These are phyloP conservation scores for Hartigia nigra DNA, from an alignment of 2,888 invertebrate genomes.

Conservation along the genomic window DNA sequence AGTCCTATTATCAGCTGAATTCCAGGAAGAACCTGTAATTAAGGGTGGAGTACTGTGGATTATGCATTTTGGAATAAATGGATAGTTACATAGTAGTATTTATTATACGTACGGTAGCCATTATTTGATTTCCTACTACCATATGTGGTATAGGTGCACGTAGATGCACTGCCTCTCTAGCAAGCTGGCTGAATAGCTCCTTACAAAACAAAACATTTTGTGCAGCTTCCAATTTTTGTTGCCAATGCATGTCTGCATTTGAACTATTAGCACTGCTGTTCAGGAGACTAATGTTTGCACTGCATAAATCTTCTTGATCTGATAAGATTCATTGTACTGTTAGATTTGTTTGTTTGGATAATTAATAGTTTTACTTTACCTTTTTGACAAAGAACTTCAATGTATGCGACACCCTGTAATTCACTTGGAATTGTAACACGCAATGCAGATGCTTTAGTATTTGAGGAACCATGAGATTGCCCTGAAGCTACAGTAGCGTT, in stretches of 20 bases:
- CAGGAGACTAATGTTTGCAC: constrained; percentile 82
- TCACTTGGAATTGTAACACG: constrained; percentile 94
- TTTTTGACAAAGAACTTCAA: constrained; percentile 95
- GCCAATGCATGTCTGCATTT: constrained; percentile 89
- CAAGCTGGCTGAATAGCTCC: constrained; percentile 93
- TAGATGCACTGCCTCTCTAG: constrained; percentile 93
- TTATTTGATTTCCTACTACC: constrained; percentile 97
- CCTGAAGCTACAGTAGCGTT: constrained; percentile 61
- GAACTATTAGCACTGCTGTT: constrained; percentile 80
- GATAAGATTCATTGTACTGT: constrained; percentile 19
- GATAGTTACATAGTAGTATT: neutral
- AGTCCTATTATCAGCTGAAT: constrained; percentile 92
- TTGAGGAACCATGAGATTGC: constrained; percentile 66
- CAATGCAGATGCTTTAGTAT: constrained; percentile 78
- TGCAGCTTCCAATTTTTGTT: constrained; percentile 94
- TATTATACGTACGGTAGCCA: constrained; percentile 80
- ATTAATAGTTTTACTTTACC: constrained; percentile 66
- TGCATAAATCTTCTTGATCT: constrained; percentile 92
- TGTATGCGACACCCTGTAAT: constrained; percentile 94
- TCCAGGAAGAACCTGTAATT: constrained; percentile 83
- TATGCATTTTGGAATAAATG: neutral
- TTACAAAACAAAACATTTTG: constrained; percentile 98
- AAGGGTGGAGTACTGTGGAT: constrained; percentile 6
- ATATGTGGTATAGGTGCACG: constrained; percentile 95
- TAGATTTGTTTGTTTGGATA: neutral